These are phyloP conservation scores for Cephus rjabovi DNA, from an alignment of 2,888 invertebrate genomes.

Conservation along the genomic window DNA sequence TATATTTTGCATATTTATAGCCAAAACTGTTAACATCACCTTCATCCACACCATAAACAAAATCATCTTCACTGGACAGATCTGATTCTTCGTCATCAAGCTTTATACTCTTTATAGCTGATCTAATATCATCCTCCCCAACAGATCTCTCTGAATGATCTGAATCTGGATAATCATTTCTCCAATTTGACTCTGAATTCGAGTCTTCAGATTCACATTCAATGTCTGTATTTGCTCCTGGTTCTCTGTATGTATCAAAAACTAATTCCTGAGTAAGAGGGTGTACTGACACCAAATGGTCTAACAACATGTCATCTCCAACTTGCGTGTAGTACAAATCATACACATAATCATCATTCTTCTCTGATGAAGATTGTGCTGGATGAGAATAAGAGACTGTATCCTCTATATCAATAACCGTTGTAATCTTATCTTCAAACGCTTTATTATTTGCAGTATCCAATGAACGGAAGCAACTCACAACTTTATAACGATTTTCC, in stretches of 20 bases:
- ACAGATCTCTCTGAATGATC: constrained; percentile 72
- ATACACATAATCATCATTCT: constrained; percentile 70
- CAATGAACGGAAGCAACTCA: constrained; percentile 71
- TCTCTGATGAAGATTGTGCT: neutral
- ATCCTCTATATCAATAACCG: constrained; percentile 73
- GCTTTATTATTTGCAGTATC: constrained; percentile 41
- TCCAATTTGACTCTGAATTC: constrained; percentile 82
- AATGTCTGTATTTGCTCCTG: constrained; percentile 48
- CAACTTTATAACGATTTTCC: constrained; percentile 72
- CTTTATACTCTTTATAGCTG: constrained; percentile 66
- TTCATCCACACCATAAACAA: constrained; percentile 55
- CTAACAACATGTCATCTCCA: constrained; percentile 67
- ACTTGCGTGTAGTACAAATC: constrained; percentile 74
- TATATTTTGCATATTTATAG: constrained; percentile 76
- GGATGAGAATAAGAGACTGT: constrained; percentile 23
- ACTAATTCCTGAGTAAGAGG: constrained; percentile 65
- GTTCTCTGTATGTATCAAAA: constrained; percentile 49
- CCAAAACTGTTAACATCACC: constrained; percentile 75
- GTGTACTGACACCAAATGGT: constrained; percentile 63
- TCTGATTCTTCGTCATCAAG: constrained; percentile 65
- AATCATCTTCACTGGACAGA: constrained; percentile 68
- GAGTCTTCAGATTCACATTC: constrained; percentile 75
- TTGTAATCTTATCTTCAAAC: constrained; percentile 59
- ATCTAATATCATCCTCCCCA: constrained; percentile 73
- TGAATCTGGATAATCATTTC: constrained; percentile 83